Percentiles rank a stretch among this genome's conserved stretches.
Evolutionary conservation across 2,888 invertebrate species (phyloP).

Genomic region (Papilio protenor): DNA sequence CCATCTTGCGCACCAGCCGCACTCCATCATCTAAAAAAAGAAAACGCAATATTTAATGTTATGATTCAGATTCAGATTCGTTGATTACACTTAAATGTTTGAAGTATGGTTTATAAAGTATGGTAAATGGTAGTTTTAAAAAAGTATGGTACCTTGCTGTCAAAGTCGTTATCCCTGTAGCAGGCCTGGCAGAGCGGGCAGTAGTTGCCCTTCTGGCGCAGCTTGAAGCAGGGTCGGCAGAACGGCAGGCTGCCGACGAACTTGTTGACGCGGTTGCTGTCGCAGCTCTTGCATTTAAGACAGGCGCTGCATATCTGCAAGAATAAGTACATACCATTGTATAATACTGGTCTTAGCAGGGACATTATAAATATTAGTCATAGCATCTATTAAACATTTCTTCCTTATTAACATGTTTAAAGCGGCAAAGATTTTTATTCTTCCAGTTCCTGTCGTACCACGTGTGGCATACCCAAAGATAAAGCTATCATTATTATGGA

Average conservation of each 20-base stretch:
- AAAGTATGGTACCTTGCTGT: constrained; percentile 90
- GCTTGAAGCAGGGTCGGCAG: constrained; percentile 93
- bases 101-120: background rate
- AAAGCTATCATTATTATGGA: too few relatives aligned
- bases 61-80: too few relatives aligned
- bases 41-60: constrained; percentile 27
- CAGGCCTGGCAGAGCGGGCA: constrained; percentile 96
- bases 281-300: constrained; percentile 95
- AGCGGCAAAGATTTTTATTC: too few relatives aligned
- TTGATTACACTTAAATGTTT: background rate
- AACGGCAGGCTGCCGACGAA: constrained; percentile 93
- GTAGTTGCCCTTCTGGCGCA: constrained; percentile 94
- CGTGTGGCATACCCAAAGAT: too few relatives aligned
- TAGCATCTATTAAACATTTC: too few relatives aligned
- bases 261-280: constrained; percentile 90
- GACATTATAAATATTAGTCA: too few relatives aligned
- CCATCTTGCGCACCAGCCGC: constrained; percentile 95
- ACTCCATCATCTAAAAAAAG: constrained; percentile 95
- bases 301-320: constrained; percentile 88
- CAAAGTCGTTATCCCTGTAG: constrained; percentile 96
- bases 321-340: constrained; percentile 48
- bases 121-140: too few relatives aligned
- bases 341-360: background rate
- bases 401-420: too few relatives aligned
- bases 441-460: too few relatives aligned